Evolutionary conservation across 2,888 invertebrate genomes (phyloP).

Genomic region (Ypsolopha sequella): DNA sequence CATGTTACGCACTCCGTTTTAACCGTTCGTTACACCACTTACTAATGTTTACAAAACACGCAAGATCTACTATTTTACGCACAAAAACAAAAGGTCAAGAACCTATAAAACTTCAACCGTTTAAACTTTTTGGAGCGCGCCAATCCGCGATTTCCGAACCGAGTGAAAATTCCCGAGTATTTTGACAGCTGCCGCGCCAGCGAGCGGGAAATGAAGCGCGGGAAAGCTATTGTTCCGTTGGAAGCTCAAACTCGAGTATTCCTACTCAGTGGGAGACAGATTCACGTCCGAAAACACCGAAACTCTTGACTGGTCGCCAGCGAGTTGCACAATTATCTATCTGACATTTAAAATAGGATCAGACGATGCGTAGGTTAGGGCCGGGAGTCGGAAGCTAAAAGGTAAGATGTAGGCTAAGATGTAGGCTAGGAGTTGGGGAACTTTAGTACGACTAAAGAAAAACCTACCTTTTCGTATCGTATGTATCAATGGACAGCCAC

Average conservation of each 20-base stretch:
- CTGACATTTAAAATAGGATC: constrained; percentile 70
- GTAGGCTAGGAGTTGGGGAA: no score
- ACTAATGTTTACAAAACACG: not conserved
- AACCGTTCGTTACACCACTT: not conserved
- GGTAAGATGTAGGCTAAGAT: no score
- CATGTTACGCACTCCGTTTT: not conserved
- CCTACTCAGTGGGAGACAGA: constrained; percentile 32
- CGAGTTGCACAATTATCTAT: constrained; percentile 65
- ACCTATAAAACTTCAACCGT: not conserved
- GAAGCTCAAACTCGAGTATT: constrained; percentile 40
- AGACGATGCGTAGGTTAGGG: constrained; percentile 21
- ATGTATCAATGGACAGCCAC: no score
- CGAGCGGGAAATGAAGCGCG: constrained; percentile 1
- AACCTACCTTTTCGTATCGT: no score
- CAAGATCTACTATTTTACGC: not conserved
- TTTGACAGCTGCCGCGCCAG: constrained; percentile 3
- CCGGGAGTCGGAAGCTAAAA: not conserved
- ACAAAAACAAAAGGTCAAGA: not conserved
- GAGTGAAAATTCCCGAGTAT: not conserved
- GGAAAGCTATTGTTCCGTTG: constrained; percentile 22
- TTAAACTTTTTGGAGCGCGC: not conserved
- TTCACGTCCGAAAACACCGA: constrained; percentile 23
- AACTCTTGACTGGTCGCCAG: constrained; percentile 50
- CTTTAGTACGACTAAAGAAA: no score
- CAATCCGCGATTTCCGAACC: not conserved